Percentiles rank a stretch among this genome's conserved stretches.
Conservation (phyloP, 2,797 vertebrate species). For the Acanthiza pusilla region DNA sequence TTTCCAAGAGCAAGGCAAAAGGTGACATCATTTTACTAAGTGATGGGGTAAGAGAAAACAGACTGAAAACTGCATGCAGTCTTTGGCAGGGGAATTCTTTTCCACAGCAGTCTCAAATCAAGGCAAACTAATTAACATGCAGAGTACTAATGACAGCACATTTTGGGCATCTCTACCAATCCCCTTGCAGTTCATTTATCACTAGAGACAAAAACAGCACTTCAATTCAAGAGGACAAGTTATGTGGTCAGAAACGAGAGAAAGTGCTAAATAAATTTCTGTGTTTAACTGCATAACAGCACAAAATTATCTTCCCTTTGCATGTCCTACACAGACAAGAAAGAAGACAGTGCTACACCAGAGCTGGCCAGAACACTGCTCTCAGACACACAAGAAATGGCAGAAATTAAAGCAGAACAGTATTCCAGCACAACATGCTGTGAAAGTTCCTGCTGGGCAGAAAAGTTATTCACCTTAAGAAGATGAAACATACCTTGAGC, state of each 20-base stretch:
- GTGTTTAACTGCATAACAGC: neutral
- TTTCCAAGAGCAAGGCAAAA: neutral
- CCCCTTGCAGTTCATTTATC: fast-evolving
- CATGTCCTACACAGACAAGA: neutral
- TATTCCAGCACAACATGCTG: fast-evolving
- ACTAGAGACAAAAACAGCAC: neutral
- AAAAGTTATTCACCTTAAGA: neutral
- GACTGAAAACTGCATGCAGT: neutral
- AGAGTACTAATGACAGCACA: neutral
- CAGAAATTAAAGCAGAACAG: neutral
- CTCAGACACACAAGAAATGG: neutral
- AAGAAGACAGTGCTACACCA: neutral
- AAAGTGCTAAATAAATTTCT: neutral
- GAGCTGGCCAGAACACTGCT: neutral
- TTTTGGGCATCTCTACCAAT: neutral
- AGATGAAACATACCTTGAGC: conserved; percentile 83
- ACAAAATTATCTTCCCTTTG: neutral
- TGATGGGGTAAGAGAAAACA: neutral
- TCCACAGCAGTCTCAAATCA: neutral
- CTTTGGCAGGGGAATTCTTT: neutral
- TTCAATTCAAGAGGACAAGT: neutral
- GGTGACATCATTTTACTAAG: neutral
- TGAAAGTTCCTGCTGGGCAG: neutral
- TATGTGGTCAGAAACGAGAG: neutral
- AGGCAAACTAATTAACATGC: neutral